Conservation (phyloP, 2,113 vertebrate genomes). For the Callaeas wilsoni region DNA sequence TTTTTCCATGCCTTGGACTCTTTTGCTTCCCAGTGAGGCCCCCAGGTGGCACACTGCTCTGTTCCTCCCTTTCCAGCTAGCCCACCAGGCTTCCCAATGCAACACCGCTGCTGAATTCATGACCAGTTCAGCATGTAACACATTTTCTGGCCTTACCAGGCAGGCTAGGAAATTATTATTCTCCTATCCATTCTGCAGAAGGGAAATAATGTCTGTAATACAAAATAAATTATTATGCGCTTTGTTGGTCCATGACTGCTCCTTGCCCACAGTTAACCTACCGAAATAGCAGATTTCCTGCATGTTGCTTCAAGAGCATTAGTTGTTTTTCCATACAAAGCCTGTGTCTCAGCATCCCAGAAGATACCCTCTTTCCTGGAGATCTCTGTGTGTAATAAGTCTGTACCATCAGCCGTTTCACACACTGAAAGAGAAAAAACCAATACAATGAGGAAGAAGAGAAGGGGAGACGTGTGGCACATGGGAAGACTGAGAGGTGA, state of each 20-base stretch:
- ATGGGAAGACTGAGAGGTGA: not conserved
- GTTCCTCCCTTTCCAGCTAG: not conserved
- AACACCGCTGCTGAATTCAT: not conserved
- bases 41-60: not conserved
- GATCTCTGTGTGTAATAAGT: not conserved
- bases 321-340: not conserved
- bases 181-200: not conserved
- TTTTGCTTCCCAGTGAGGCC: not conserved
- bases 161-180: not conserved
- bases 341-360: not conserved
- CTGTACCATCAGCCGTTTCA: not conserved
- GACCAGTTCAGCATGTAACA: rapidly evolving
- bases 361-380: not conserved
- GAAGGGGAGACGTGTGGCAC: not conserved
- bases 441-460: not conserved
- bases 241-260: not conserved
- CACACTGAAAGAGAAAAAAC: not conserved
- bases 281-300: not conserved
- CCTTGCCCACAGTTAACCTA: not conserved
- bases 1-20: not conserved
- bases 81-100: not conserved
- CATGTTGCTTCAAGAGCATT: not conserved
- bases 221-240: not conserved
- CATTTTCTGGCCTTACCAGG: not conserved
- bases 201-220: not conserved